Conservation (phyloP, 2,888 invertebrate species). For the Odontocolon sp. region DNA sequence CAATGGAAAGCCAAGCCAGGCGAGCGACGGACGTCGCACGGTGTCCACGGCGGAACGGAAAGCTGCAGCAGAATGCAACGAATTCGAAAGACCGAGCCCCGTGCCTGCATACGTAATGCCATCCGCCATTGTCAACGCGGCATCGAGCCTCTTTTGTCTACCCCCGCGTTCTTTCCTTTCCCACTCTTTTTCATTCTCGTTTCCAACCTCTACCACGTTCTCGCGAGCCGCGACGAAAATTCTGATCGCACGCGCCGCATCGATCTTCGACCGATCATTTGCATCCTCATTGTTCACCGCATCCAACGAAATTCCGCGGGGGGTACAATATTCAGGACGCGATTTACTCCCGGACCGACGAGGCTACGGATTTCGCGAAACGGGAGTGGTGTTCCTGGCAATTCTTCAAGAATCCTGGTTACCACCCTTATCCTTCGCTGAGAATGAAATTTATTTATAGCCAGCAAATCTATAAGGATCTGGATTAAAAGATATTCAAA, state of each 20-base stretch:
- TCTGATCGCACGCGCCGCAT: conserved; percentile 79
- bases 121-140: conserved; percentile 75
- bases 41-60: conserved; percentile 41
- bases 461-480: too few species aligned
- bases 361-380: neutral
- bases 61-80: conserved; percentile 76
- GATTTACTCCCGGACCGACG: too few species aligned
- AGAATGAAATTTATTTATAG: too few species aligned
- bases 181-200: conserved; percentile 47
- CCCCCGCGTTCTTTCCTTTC: conserved; percentile 17
- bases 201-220: conserved; percentile 53
- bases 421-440: neutral
- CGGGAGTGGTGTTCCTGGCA: neutral
- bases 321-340: conserved; percentile 65
- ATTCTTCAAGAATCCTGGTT: neutral
- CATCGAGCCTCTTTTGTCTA: conserved; percentile 57
- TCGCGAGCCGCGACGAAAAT: conserved; percentile 75
- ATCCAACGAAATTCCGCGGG: conserved; percentile 75
- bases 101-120: conserved; percentile 80
- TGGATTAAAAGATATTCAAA: too few species aligned
- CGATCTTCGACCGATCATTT: conserved; percentile 81
- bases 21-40: conserved; percentile 1
- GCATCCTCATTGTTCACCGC: conserved; percentile 80
- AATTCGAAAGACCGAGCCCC: conserved; percentile 78
- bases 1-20: neutral